Conservation (phyloP, 2,888 invertebrate species). For the Ommatoiulus sabulosus region DNA sequence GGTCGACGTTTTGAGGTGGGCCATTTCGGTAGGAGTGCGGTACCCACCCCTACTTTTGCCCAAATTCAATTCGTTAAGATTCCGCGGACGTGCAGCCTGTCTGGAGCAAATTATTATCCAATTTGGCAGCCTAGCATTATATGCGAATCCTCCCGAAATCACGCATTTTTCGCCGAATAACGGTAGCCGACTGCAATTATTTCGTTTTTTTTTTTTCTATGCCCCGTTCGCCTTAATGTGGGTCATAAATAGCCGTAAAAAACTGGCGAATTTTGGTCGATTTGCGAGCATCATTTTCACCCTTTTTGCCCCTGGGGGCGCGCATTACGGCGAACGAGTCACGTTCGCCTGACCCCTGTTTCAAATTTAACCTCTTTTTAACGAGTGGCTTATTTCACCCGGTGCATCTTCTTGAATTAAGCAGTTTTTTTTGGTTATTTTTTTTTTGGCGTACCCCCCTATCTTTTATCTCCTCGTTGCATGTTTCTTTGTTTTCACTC, state of each 20-base stretch:
- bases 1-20: neutral
- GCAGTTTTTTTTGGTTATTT: no score
- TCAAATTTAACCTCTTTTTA: conserved; percentile 15
- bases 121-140: neutral
- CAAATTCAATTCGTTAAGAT: conserved; percentile 29
- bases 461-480: neutral
- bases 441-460: neutral
- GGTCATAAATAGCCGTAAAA: neutral
- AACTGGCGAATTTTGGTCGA: neutral
- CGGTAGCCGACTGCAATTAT: neutral
- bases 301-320: neutral
- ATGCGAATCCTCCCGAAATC: neutral
- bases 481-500: neutral
- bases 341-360: neutral
- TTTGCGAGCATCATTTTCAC: conserved; percentile 23
- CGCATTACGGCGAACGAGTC: conserved; percentile 28
- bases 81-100: neutral
- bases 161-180: neutral
- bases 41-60: neutral
- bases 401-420: neutral
- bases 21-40: neutral
- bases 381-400: conserved; percentile 9
- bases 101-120: neutral
- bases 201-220: neutral
- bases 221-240: neutral